phyloP scores from a whole-genome alignment of 2,888 invertebrate species.

The Malthinus flaveolus region DNA sequence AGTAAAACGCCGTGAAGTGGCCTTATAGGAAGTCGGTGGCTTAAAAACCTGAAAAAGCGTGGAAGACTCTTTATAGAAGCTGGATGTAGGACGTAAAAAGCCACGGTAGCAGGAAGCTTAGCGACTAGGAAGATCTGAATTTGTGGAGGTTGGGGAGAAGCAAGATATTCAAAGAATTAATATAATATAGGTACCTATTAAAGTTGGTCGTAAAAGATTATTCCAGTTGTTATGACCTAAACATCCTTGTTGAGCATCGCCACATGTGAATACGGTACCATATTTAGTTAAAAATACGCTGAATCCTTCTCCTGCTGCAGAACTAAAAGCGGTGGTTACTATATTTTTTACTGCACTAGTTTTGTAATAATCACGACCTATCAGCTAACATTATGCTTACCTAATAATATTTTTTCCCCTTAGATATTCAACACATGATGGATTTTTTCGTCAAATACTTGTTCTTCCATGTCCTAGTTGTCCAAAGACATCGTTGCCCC shows the following conservation, averaged over 20 bases:
- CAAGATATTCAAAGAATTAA: too few species aligned
- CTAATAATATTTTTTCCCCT: constrained; percentile 63
- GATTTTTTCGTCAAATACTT: constrained; percentile 59
- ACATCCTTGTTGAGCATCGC: constrained; percentile 64
- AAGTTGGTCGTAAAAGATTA: constrained; percentile 60
- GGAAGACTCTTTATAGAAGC: too few species aligned
- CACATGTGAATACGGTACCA: constrained; percentile 71
- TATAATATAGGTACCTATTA: constrained; percentile 53
- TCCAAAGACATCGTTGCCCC: constrained; percentile 70
- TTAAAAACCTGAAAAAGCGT: too few species aligned
- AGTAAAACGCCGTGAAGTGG: background rate
- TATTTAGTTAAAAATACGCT: constrained; percentile 69
- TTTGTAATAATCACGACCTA: too few species aligned
- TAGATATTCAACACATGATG: constrained; percentile 63
- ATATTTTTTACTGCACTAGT: background rate
- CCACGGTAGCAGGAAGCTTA: too few species aligned
- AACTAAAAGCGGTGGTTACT: too few species aligned
- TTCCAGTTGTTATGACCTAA: constrained; percentile 68
- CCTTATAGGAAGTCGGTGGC: background rate
- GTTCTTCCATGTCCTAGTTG: constrained; percentile 64
- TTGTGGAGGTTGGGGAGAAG: too few species aligned
- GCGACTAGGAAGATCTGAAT: too few species aligned
- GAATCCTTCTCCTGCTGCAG: constrained; percentile 66
- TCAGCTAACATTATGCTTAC: too few species aligned
- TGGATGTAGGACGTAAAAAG: too few species aligned